A percentile compares a stretch with the other conserved stretches of the same genome.
These are phyloP conservation scores for Melanostigma gelatinosum DNA, from an alignment of 2,113 vertebrate genomes.

Conservation along the genomic window DNA sequence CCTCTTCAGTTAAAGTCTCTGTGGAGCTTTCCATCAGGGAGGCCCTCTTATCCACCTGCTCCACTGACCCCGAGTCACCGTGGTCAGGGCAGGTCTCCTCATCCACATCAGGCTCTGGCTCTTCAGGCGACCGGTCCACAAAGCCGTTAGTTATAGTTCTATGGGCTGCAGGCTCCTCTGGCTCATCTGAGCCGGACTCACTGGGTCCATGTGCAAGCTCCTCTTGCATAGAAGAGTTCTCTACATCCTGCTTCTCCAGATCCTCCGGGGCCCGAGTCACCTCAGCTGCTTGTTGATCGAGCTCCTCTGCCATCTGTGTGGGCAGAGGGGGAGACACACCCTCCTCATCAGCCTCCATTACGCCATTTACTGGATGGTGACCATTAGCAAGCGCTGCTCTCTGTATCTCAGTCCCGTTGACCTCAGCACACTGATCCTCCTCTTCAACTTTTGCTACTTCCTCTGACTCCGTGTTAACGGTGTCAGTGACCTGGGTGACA, in stretches of 20 bases:
- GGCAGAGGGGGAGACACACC: conserved; percentile 9
- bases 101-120: conserved; percentile 37
- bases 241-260: conserved; percentile 39
- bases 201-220: conserved; percentile 8
- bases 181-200: conserved; percentile 20
- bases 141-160: conserved; percentile 78
- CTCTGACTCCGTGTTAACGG: conserved; percentile 32
- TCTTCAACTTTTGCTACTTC: conserved; percentile 20
- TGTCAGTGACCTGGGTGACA: conserved; percentile 1
- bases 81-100: conserved; percentile 59
- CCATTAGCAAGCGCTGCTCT: conserved; percentile 46
- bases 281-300: conserved; percentile 32
- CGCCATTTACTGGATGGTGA: conserved; percentile 50
- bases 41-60: conserved; percentile 74
- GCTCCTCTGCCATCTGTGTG: conserved; percentile 31
- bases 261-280: conserved; percentile 19
- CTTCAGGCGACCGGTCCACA: conserved; percentile 40
- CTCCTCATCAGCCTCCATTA: conserved; percentile 14
- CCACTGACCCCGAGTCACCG: conserved; percentile 60
- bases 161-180: conserved; percentile 40
- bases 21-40: conserved; percentile 88
- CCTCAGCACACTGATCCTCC: conserved; percentile 7
- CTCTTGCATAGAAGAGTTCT: conserved; percentile 38
- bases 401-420: conserved; percentile 27
- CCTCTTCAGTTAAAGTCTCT: conserved; percentile 88